Evolutionary conservation across 2,888 invertebrate genomes (phyloP).

Genomic region (Heliconius charithonia): DNA sequence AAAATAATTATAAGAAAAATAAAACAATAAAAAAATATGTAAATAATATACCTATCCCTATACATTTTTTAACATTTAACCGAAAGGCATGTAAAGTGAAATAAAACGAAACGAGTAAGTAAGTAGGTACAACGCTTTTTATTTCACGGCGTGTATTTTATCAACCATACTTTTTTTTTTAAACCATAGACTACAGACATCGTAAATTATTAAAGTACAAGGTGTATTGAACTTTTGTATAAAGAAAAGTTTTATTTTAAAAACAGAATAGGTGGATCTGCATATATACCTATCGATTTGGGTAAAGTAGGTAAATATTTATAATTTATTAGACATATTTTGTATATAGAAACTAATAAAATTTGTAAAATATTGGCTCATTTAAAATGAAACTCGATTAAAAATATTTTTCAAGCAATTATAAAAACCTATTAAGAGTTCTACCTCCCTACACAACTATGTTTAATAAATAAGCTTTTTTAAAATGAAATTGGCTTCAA

Average conservation of each 20-base stretch:
- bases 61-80: neutral
- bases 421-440: neutral
- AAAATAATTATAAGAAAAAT: too few species aligned
- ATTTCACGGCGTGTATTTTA: constrained; percentile 16
- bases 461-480: constrained; percentile 1
- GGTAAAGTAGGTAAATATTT: neutral
- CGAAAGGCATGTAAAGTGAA: neutral
- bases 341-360: constrained; percentile 2
- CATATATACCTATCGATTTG: too few species aligned
- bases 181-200: constrained; percentile 18
- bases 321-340: neutral
- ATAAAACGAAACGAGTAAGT: constrained; percentile 2
- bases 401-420: neutral
- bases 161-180: neutral
- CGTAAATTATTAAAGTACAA: constrained; percentile 13
- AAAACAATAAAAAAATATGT: too few species aligned
- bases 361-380: neutral
- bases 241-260: neutral
- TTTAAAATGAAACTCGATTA: too few species aligned
- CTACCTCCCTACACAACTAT: neutral
- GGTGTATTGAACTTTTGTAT: constrained; percentile 14
- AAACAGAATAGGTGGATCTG: neutral
- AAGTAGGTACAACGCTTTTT: neutral
- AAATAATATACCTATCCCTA: too few species aligned
- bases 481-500: neutral